Evolutionary conservation across 2,888 invertebrate genomes (phyloP).

Genomic region (Globia sparganii): DNA sequence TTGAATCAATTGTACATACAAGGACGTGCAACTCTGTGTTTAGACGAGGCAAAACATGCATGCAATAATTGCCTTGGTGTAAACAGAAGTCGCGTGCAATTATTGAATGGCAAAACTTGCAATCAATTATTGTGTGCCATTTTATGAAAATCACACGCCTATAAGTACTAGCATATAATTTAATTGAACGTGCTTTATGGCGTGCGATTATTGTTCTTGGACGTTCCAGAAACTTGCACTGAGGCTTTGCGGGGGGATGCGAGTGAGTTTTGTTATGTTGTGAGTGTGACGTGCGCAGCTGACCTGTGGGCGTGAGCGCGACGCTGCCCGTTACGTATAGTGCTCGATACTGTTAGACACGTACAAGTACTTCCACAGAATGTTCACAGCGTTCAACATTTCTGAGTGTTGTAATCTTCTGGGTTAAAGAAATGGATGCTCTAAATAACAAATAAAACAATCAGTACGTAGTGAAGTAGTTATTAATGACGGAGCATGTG

Average conservation of each 20-base stretch:
- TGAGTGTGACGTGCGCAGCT: neutral
- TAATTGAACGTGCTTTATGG: neutral
- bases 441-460: neutral
- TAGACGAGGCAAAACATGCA: neutral
- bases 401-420: neutral
- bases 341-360: neutral
- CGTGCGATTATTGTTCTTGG: neutral
- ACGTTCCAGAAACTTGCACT: neutral
- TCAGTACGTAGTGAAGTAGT: neutral
- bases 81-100: neutral
- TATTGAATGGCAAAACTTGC: neutral
- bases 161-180: neutral
- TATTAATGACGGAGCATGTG: neutral
- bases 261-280: no score
- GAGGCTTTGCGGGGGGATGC: neutral
- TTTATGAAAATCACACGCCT: neutral
- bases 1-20: no score
- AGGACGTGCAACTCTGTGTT: neutral
- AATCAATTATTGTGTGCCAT: neutral
- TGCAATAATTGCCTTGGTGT: neutral
- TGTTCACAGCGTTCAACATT: neutral
- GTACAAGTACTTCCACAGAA: neutral
- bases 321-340: neutral
- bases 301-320: neutral
- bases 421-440: neutral